Evolutionary conservation across 2,888 invertebrate species (phyloP), one percentile per base, ranked within the genome.

Genomic region (Choristoneura rosaceana): DNA sequence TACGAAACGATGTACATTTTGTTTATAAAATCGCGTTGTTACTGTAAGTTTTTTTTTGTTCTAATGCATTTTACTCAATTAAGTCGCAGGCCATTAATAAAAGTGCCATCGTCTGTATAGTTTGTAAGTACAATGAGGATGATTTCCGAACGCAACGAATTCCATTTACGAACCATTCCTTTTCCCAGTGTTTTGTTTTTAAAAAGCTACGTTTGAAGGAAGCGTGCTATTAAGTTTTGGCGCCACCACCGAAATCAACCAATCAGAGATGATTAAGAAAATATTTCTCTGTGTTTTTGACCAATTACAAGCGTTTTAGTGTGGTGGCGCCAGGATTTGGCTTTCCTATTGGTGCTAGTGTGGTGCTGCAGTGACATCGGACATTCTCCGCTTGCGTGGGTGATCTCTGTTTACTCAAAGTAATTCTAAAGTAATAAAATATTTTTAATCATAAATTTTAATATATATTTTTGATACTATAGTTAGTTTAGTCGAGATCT

Each of bases 11-110:
- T 87, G 88, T 88, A 88, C 82, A 87, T 87, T 86, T 84, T 87
- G 88, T 87, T 87, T 82, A 87, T 87, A 85, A 84, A 77, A 83
- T 74, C 87, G 90, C 88, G 88, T 90, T 89, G 87, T 84, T 83
- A 86, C 84, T 80, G 78, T 85, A 81, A 87, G 83, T 89, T 77
- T 89, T 80, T 86, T 87, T 87, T 87, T 89, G 90, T 86, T 93
- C 87, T 93, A 90, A 91, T 93, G 92, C 93, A 93, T 94, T 93
- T 93, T 93, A 93, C 91, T 91, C 90, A 90, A 89, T 88, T 92
- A 89, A 93, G 92, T 93, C 91, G 92, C 93, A 93, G 93, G 94
- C 94, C 94, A 94, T 94, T 92, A 90, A 90, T 86, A 84, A 90
- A 77, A 91, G 94, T 94, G 94, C 94, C 94, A 94, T 94, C 90